These are phyloP conservation scores for Seira musarum DNA, from an alignment of 2,888 invertebrate genomes.

Conservation along the genomic window DNA sequence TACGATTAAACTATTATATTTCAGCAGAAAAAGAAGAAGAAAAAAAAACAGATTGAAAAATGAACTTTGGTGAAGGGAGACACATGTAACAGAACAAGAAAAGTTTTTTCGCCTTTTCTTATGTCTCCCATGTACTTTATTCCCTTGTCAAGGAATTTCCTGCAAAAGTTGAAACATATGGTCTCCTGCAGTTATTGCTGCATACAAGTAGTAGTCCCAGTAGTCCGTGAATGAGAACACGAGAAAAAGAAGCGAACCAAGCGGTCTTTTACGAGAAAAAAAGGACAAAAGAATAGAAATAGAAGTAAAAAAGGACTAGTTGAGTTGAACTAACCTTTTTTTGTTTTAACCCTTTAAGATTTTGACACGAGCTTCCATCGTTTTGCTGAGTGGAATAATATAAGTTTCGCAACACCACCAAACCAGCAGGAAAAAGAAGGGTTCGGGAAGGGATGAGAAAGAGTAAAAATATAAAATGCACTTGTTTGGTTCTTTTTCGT, in stretches of 20 bases:
- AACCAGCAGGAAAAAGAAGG: too few relatives aligned
- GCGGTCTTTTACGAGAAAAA: too few relatives aligned
- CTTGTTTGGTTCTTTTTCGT: neutral
- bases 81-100: conserved; percentile 35
- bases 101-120: conserved; percentile 3
- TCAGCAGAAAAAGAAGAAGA: conserved; percentile 16
- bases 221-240: too few relatives aligned
- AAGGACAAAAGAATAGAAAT: too few relatives aligned
- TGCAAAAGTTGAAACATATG: conserved; percentile 50
- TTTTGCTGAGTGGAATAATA: too few relatives aligned
- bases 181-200: conserved; percentile 45
- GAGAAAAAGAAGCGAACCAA: too few relatives aligned
- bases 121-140: conserved; percentile 23
- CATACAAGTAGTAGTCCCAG: neutral
- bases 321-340: conserved; percentile 36
- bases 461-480: neutral
- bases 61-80: conserved; percentile 29
- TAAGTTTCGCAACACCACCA: too few relatives aligned
- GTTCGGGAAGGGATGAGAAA: too few relatives aligned
- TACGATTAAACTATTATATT: conserved; percentile 4
- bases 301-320: conserved; percentile 17
- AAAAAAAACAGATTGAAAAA: conserved; percentile 44
- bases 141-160: conserved; percentile 48
- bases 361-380: conserved; percentile 19
- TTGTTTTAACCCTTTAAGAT: conserved; percentile 50